phyloP scores from a whole-genome alignment of 2,113 vertebrate species.

The Forbesichthys papilliferus region DNA sequence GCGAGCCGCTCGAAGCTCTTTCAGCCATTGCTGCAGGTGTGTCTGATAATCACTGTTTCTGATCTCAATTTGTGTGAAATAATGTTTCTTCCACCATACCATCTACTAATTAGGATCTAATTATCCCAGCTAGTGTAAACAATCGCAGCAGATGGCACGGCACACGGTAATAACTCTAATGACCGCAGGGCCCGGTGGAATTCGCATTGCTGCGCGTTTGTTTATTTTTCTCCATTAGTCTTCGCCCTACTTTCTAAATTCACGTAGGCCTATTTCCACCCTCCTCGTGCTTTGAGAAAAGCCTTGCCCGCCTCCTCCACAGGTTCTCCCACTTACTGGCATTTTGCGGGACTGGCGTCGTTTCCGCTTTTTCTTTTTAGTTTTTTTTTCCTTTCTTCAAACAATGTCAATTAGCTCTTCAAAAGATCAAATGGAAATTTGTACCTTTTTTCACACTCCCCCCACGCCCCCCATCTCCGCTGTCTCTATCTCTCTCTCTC shows the following conservation, averaged over 20 bases:
- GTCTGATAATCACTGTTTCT: conserved; percentile 45
- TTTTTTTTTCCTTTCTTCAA: conserved; percentile 11
- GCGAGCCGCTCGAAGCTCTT: conserved; percentile 36
- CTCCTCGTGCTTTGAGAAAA: conserved; percentile 58
- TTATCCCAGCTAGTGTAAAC: conserved; percentile 94
- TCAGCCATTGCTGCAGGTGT: conserved; percentile 48
- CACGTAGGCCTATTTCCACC: conserved; percentile 70
- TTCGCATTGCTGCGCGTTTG: conserved; percentile 78
- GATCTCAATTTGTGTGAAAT: conserved; percentile 62
- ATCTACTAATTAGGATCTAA: conserved; percentile 94
- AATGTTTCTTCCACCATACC: conserved; percentile 74
- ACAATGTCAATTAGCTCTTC: conserved; percentile 51
- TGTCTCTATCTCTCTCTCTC: conserved; percentile 27
- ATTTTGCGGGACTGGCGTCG: conserved; percentile 46
- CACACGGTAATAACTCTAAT: conserved; percentile 82
- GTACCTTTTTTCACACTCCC: conserved; percentile 28
- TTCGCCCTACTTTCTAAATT: conserved; percentile 80
- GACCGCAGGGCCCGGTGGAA: conserved; percentile 80
- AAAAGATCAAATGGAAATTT: conserved; percentile 28
- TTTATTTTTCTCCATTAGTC: conserved; percentile 81
- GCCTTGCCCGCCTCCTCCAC: conserved; percentile 42
- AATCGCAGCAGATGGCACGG: conserved; percentile 91
- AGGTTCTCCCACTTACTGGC: conserved; percentile 31
- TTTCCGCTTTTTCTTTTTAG: conserved; percentile 4
- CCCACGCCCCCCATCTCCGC: conserved; percentile 14